Evolutionary conservation across 2,797 vertebrate genomes (phyloP).

Genomic region (Myotis daubentonii): DNA sequence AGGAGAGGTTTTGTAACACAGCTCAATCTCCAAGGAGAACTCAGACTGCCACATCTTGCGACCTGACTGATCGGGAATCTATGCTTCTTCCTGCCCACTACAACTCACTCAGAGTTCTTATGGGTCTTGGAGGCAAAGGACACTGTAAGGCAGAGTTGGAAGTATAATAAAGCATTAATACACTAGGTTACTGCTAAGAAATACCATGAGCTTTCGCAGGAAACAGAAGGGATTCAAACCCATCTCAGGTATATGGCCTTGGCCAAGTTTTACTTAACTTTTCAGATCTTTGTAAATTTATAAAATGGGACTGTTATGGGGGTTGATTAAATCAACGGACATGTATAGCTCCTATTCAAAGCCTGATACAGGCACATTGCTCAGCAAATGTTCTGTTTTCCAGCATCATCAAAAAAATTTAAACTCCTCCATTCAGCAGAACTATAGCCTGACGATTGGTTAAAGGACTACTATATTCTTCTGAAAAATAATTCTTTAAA

Average conservation of each 20-base stretch:
- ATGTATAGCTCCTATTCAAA: not conserved
- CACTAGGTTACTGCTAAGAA: not conserved
- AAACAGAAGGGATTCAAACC: not conserved
- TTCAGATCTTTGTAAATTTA: not conserved
- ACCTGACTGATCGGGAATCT: not conserved
- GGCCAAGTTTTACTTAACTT: not conserved
- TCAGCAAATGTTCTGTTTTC: not conserved
- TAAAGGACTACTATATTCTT: not conserved
- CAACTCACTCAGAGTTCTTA: not conserved
- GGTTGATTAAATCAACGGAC: not conserved
- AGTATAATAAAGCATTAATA: not conserved
- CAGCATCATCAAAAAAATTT: not conserved
- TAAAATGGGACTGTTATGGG: not conserved
- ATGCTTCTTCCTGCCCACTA: not conserved
- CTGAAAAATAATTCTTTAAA: not conserved
- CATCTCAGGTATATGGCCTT: not conserved
- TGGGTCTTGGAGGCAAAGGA: not conserved
- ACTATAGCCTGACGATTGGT: not conserved
- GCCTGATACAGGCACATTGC: not conserved
- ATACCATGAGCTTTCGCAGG: not conserved
- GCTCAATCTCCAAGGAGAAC: not conserved
- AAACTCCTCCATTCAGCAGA: not conserved
- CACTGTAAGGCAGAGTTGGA: not conserved
- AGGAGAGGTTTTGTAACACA: not conserved
- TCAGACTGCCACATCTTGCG: not conserved